Evolutionary conservation across 2,113 vertebrate species (phyloP).

Genomic region (Lipotes vexillifer): DNA sequence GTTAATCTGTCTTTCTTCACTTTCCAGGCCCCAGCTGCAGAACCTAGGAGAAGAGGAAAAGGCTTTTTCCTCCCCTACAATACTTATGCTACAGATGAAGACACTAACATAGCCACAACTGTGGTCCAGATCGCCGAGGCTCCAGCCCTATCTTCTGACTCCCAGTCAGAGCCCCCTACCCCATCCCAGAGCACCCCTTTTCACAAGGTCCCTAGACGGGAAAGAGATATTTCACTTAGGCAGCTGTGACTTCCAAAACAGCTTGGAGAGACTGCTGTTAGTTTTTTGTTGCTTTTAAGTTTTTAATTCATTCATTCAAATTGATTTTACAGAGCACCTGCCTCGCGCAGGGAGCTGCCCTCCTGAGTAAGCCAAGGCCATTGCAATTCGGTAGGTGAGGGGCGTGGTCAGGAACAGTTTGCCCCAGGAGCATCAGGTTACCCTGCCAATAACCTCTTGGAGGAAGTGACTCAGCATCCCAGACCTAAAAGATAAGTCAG

Average conservation of each 20-base stretch:
- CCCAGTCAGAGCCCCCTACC: neutral
- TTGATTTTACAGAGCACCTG: neutral
- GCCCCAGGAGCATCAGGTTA: neutral
- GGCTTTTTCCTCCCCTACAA: neutral
- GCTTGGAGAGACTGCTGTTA: neutral
- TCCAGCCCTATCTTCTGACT: neutral
- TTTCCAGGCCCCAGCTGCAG: neutral
- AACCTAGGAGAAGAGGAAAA: neutral
- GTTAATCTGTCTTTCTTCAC: neutral
- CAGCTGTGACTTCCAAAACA: neutral
- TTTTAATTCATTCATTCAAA: neutral
- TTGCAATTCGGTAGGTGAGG: neutral
- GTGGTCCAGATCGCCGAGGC: neutral
- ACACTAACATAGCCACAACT: neutral
- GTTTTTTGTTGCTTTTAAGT: neutral
- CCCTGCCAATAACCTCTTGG: neutral
- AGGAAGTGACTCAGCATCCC: constrained; percentile 15
- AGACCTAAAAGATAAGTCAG: neutral
- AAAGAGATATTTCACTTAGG: neutral
- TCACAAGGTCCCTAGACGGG: neutral
- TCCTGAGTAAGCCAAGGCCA: neutral
- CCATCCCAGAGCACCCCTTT: neutral
- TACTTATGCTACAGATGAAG: neutral
- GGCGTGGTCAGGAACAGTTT: neutral
- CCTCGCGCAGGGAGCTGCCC: neutral